A percentile compares a stretch with the other conserved stretches of the same genome.
Evolutionary conservation across 2,113 vertebrate species (phyloP).

Genomic region (Toxostoma redivivum): DNA sequence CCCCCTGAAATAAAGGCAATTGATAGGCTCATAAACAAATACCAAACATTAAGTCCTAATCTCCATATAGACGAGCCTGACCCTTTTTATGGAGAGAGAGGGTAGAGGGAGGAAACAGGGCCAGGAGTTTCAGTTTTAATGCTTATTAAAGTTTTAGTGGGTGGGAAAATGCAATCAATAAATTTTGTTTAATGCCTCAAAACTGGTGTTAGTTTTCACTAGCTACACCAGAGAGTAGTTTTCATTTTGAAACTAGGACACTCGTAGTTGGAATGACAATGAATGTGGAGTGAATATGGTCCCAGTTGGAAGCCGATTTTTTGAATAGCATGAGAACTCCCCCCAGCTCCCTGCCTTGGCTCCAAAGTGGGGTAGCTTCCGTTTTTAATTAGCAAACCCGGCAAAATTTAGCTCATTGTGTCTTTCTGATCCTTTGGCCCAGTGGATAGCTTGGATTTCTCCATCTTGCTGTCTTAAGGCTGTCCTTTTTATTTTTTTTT

Average conservation of each 20-base stretch:
- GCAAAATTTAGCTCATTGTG: conserved; percentile 67
- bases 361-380: conserved; percentile 56
- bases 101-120: neutral
- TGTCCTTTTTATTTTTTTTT: conserved; percentile 21
- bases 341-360: conserved; percentile 46
- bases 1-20: conserved; percentile 12
- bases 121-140: conserved; percentile 54
- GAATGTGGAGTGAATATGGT: conserved; percentile 74
- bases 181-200: conserved; percentile 58
- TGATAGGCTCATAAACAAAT: conserved; percentile 64
- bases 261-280: conserved; percentile 92
- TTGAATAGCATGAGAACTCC: conserved; percentile 61
- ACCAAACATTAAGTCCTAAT: conserved; percentile 58
- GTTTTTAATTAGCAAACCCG: conserved; percentile 68
- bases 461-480: conserved; percentile 50
- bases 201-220: conserved; percentile 53
- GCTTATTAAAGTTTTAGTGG: conserved; percentile 62
- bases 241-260: conserved; percentile 86
- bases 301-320: conserved; percentile 69
- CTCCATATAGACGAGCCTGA: conserved; percentile 49
- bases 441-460: conserved; percentile 45
- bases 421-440: conserved; percentile 54
- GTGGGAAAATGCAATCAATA: conserved; percentile 59
- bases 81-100: conserved; percentile 41
- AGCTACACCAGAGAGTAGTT: conserved; percentile 47